These are phyloP conservation scores for Helostoma temminkii DNA, from an alignment of 2,797 vertebrate species.

Conservation along the genomic window DNA sequence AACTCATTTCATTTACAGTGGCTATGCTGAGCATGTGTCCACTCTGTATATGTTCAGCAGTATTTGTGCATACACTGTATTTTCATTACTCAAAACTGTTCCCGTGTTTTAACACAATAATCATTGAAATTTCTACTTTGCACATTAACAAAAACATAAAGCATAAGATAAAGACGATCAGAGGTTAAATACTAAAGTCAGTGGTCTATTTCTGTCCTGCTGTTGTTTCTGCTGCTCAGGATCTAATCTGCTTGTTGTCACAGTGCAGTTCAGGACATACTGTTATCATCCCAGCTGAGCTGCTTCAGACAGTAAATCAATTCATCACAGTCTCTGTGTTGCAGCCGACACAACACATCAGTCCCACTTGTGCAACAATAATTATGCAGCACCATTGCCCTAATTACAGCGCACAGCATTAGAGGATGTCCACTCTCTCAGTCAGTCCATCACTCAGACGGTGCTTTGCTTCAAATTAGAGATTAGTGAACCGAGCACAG, in stretches of 20 bases:
- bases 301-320: background rate
- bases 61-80: background rate
- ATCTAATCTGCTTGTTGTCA: background rate
- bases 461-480: background rate
- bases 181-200: too few relatives aligned
- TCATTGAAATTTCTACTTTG: too few relatives aligned
- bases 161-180: too few relatives aligned
- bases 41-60: too few relatives aligned
- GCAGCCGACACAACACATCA: background rate
- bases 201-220: background rate
- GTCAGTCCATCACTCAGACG: background rate
- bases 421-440: conserved; percentile 2
- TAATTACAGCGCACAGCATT: background rate
- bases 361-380: conserved; percentile 1
- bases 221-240: background rate
- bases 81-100: too few relatives aligned
- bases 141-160: too few relatives aligned
- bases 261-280: conserved; percentile 7
- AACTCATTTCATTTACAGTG: background rate
- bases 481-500: background rate
- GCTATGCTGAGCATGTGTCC: background rate
- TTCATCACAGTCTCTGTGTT: background rate
- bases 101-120: too few relatives aligned
- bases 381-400: conserved; percentile 5
- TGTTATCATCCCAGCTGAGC: background rate